Evolutionary conservation across 53 echinoderm and acorn worm species (phyloP), one percentile per base, ranked within the genome.

Genomic region (Apostichopus leukothele): DNA sequence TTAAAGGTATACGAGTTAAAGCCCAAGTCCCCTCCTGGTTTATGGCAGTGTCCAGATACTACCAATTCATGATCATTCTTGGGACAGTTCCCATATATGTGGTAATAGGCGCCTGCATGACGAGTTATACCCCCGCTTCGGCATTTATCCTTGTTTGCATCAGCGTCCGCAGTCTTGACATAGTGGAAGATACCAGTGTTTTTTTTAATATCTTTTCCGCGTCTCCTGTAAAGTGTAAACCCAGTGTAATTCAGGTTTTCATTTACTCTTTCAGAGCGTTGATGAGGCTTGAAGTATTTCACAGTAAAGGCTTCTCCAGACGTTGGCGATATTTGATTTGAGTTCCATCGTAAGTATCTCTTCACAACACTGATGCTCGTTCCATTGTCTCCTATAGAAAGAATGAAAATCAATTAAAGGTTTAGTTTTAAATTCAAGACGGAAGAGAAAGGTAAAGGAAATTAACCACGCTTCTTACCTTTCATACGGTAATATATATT

Each of bases 111-210:
- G 39, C 77, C 77, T 8, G 77, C 77, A 39, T 77, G 77, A 1
- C 1, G 10, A 76, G 77, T 50, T 76, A 23, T 23, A 23, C 23
- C 23, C 0, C 6, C 6, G 3, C 77, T 23, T 25, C 3, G 7
- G 51, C 77, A 76, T 14, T 5, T 16, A 26, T 3, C 1, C 50
- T 0, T 23, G 16, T 10, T 25, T 5, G 77, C 77, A 26, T 0
- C 0, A 63, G 63, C 63, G 16, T 77, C 77, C 7, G 26, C 50
- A 77, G 50, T 26, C 39, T 77, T 77, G 52, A 77, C 77, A 51
- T 13, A 77, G 39, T 77, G 77, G 77, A 77, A 77, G 23, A 77
- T 77, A 11, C 77, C 77, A 9, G 77, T 77, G 26, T 77, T 77
- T 5, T 25, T 0, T 13, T 4, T 6, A 10, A 77, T 16, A 16